Conservation (phyloP, 2,113 vertebrate genomes). For the Psettodes erumei region DNA sequence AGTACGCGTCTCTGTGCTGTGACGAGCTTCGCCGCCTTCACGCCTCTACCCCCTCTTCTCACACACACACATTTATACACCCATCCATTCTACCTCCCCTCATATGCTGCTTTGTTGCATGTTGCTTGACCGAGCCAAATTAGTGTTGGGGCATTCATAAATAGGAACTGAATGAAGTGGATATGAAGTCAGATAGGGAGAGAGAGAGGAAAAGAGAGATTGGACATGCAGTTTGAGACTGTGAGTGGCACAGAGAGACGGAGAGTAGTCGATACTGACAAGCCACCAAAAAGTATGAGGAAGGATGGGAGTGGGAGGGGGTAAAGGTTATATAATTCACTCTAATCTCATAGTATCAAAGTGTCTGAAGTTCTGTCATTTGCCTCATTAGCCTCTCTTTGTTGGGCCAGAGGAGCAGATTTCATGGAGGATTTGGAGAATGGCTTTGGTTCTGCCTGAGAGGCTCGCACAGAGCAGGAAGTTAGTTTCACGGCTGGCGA, state of each 20-base stretch:
- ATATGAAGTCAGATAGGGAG: constrained; percentile 52
- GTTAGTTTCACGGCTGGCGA: constrained; percentile 66
- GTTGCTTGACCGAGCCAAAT: constrained; percentile 74
- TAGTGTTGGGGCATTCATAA: constrained; percentile 74
- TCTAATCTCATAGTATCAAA: constrained; percentile 78
- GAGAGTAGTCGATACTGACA: constrained; percentile 54
- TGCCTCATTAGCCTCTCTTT: constrained; percentile 78
- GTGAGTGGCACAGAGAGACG: constrained; percentile 50
- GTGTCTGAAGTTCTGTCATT: constrained; percentile 68
- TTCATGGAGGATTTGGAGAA: constrained; percentile 79
- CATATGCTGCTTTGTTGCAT: constrained; percentile 75
- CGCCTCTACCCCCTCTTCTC: constrained; percentile 43
- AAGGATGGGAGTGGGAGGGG: constrained; percentile 43
- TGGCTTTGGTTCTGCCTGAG: constrained; percentile 67
- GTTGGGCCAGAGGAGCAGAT: constrained; percentile 74
- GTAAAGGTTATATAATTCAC: constrained; percentile 78
- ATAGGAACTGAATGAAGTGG: constrained; percentile 63
- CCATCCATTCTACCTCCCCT: constrained; percentile 46
- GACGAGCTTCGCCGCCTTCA: constrained; percentile 70
- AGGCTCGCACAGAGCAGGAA: constrained; percentile 55
- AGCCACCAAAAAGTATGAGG: constrained; percentile 34
- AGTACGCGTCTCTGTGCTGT: constrained; percentile 70
- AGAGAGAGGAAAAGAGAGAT: constrained; percentile 38
- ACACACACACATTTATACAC: constrained; percentile 44
- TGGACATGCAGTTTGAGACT: constrained; percentile 47